A percentile compares a stretch with the other conserved stretches of the same genome.
phyloP scores from a whole-genome alignment of 2,888 invertebrate genomes.

The Yponomeuta evonymella region DNA sequence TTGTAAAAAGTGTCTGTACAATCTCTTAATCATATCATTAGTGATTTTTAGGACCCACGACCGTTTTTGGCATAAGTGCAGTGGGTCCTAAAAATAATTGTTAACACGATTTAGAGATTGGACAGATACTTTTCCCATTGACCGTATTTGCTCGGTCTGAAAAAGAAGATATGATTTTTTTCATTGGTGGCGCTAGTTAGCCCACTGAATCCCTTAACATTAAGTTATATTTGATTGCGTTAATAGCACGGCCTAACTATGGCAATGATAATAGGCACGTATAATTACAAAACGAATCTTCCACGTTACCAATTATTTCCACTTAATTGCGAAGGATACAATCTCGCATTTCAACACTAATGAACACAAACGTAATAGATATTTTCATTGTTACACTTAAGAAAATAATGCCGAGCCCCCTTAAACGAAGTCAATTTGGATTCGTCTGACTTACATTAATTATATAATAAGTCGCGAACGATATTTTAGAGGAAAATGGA shows the following conservation, averaged over 20 bases:
- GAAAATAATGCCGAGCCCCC: constrained; percentile 24
- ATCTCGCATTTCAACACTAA: constrained; percentile 59
- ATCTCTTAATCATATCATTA: too few relatives aligned
- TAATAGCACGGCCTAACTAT: background rate
- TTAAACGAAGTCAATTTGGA: constrained; percentile 32
- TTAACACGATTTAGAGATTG: too few relatives aligned
- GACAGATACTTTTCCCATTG: too few relatives aligned
- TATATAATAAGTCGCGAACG: constrained; percentile 17
- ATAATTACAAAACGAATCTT: constrained; percentile 6
- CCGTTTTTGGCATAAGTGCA: too few relatives aligned
- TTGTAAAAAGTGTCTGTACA: too few relatives aligned
- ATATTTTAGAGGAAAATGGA: background rate
- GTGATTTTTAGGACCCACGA: too few relatives aligned
- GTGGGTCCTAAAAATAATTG: too few relatives aligned
- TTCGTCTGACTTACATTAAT: constrained; percentile 23
- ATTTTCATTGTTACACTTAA: constrained; percentile 43
- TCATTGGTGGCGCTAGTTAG: too few relatives aligned
- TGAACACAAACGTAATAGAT: constrained; percentile 71
- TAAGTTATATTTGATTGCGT: background rate
- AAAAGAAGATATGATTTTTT: too few relatives aligned
- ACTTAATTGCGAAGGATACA: constrained; percentile 59
- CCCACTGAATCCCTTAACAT: background rate
- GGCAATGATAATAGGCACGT: constrained; percentile 5
- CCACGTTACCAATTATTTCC: constrained; percentile 63
- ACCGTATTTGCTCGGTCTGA: too few relatives aligned